Percentiles rank a stretch among this genome's conserved stretches.
These are phyloP conservation scores for Oppia nitens DNA, from an alignment of 1,140 invertebrate species.

Conservation along the genomic window DNA sequence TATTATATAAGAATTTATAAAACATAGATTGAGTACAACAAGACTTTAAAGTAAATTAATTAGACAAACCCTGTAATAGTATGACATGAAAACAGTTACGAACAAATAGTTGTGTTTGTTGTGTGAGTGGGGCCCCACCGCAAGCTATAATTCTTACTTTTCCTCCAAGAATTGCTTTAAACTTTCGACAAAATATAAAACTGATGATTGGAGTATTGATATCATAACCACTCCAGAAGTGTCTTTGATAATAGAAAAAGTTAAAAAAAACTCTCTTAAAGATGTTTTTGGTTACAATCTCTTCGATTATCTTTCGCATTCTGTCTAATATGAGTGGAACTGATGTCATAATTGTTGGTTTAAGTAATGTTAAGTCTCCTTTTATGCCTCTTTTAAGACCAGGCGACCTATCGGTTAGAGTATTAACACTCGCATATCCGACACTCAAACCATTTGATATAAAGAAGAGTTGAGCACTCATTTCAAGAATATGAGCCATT, in stretches of 20 bases:
- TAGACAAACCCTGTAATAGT: constrained; percentile 51
- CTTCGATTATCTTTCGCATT: constrained; percentile 29
- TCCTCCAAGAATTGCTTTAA: constrained; percentile 8
- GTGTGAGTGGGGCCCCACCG: constrained; percentile 60
- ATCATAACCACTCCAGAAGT: constrained; percentile 19
- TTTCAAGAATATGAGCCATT: constrained; percentile 89
- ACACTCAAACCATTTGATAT: constrained; percentile 62
- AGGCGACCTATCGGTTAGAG: constrained; percentile 80
- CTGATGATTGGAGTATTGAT: constrained; percentile 16
- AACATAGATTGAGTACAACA: constrained; percentile 67
- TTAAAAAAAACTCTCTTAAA: constrained; percentile 27
- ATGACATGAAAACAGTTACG: constrained; percentile 43
- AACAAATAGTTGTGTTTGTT: constrained; percentile 36
- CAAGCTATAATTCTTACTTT: not conserved
- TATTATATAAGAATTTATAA: too few species aligned
- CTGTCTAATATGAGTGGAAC: constrained; percentile 49
- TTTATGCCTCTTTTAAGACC: constrained; percentile 73
- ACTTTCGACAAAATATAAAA: constrained; percentile 11
- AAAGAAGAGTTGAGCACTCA: constrained; percentile 45
- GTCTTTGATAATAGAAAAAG: constrained; percentile 29
- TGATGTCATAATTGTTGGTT: constrained; percentile 81
- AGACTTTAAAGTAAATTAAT: constrained; percentile 38
- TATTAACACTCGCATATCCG: constrained; percentile 87
- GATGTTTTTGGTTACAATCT: constrained; percentile 23
- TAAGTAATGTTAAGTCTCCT: constrained; percentile 71